Percentiles rank a stretch among this genome's conserved stretches.
Evolutionary conservation across 1,140 invertebrate genomes (phyloP).

Genomic region (Phortica variegata): DNA sequence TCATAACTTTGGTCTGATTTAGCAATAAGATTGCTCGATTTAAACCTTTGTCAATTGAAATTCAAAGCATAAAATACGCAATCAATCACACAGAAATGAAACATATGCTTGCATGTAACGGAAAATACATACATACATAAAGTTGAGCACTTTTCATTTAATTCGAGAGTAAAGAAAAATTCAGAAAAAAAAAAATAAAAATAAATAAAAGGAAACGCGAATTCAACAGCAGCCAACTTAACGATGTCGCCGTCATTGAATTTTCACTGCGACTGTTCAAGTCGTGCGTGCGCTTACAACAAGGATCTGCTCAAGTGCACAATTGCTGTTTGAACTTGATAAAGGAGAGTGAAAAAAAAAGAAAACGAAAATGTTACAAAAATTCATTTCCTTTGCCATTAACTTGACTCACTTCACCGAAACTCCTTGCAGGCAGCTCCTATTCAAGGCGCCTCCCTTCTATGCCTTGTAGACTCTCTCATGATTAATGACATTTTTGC

Average conservation of each 20-base stretch:
- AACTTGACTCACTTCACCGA: too few relatives aligned
- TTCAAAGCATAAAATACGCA: conserved; percentile 47
- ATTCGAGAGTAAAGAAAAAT: neutral
- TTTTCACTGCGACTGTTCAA: conserved; percentile 42
- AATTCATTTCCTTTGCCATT: too few relatives aligned
- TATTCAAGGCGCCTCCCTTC: too few relatives aligned
- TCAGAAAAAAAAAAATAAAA: neutral
- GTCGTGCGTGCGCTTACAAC: neutral
- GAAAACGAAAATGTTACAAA: too few relatives aligned
- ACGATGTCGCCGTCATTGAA: too few relatives aligned
- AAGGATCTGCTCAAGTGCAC: neutral
- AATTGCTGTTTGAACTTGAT: neutral
- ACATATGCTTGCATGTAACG: conserved; percentile 42
- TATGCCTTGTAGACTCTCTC: conserved; percentile 30
- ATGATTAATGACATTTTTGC: conserved; percentile 26
- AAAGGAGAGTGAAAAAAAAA: too few relatives aligned
- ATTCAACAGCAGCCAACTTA: too few relatives aligned
- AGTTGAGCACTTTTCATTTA: conserved; percentile 32
- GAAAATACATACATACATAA: too few relatives aligned
- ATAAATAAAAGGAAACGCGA: conserved; percentile 20
- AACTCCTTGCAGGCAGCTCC: too few relatives aligned
- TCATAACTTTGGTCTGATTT: too few relatives aligned
- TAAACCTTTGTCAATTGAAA: conserved; percentile 29
- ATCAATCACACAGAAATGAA: conserved; percentile 44
- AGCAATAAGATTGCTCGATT: conserved; percentile 13